A percentile compares a stretch with the other conserved stretches of the same genome.
These are phyloP conservation scores for Poeciliopsis infans DNA, from an alignment of 2,797 vertebrate genomes.

Conservation along the genomic window DNA sequence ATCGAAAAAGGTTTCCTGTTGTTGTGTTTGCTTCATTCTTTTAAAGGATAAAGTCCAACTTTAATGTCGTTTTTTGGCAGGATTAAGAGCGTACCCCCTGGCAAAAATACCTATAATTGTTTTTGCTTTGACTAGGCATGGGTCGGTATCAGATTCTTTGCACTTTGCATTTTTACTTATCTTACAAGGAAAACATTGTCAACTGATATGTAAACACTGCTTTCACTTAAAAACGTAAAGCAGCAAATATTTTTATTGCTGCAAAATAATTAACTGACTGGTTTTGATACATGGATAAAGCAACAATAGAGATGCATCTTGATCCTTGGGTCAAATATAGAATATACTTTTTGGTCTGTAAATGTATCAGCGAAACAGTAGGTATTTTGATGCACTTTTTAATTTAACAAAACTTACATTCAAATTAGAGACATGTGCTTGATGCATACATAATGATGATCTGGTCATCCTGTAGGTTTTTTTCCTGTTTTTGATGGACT, in stretches of 20 bases:
- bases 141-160: neutral
- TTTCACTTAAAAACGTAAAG: neutral
- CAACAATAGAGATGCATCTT: neutral
- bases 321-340: neutral
- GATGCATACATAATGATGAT: neutral
- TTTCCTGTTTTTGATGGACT: neutral
- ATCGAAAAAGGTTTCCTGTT: slow-evolving; percentile 60
- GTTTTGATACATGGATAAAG: neutral
- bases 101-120: slow-evolving; percentile 46
- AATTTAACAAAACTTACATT: neutral
- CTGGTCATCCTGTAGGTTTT: neutral
- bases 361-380: neutral
- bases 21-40: slow-evolving; percentile 54
- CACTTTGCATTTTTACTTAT: neutral
- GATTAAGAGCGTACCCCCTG: slow-evolving; percentile 25
- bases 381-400: slow-evolving; percentile 2
- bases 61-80: slow-evolving; percentile 59
- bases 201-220: neutral
- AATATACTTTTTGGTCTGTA: neutral
- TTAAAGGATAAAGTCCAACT: slow-evolving; percentile 63
- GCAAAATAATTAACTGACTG: neutral
- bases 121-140: slow-evolving; percentile 8
- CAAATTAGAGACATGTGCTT: neutral
- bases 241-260: neutral
- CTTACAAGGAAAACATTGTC: neutral